Base-by-base conservation (phyloP, 2,888 invertebrate species). In the Mayetiola destructor region DNA sequence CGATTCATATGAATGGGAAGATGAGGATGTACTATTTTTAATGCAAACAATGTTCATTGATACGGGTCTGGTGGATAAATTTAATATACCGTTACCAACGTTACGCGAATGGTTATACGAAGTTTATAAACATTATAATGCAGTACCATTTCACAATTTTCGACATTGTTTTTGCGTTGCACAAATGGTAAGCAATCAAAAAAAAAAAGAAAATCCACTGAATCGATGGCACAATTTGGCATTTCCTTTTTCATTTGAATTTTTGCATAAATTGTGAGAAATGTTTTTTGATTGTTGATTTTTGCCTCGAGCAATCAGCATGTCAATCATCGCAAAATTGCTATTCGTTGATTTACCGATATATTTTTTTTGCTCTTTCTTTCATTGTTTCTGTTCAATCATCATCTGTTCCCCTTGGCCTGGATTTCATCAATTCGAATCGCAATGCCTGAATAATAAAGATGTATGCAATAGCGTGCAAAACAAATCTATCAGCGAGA, bases 71-170 rank as follows among this genome's bases (percentile, higher is more conserved):
- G 78, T 81, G 61, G 75, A 80, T 62, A 84, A 82, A 72, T 87
- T 87, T 68, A 80, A 81, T 71, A 84, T 88, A 66, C 81, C 85
- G 67, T 76, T 83, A 65, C 75, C 76, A 59, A 80, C 79, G 58
- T 73, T 85, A 62, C 76, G 83, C 61, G 81, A 81, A 69, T 85
- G 85, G 74, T 76, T 85, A 57, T 84, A 82, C 68, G 82, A 83
- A 70, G 81, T 83, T 63, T 85, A 84, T 73, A 84, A 84, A 70
- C 82, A 84, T 70, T 88, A 88, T 76, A 84, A 88, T 73, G 86
- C 86, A 72, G 88, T 88, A 67, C 88, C 88, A 60, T 88, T 88
- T 73, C 88, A 88, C 72, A 88, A 88, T 74, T 88, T 88, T 73
- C 78, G 87, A 63, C 88, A 88, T 68, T 87, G 86, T 71, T 88